Evolutionary conservation across 2,888 invertebrate species (phyloP).

Genomic region (Xylocampa areola): DNA sequence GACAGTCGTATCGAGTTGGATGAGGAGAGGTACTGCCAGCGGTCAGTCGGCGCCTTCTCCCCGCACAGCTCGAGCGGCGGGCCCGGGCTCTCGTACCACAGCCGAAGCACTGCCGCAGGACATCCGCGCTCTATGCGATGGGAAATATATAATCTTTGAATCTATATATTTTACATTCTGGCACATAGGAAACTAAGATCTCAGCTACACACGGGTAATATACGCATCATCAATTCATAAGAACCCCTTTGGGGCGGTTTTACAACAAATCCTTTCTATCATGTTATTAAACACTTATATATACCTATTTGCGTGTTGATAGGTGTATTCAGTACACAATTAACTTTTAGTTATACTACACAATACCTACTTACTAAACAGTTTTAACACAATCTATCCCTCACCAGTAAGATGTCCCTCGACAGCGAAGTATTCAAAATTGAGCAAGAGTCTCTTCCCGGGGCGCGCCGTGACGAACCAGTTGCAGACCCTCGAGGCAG

Average conservation of each 20-base stretch:
- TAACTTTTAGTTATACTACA: too few relatives aligned
- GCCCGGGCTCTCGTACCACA: slow-evolving; percentile 95
- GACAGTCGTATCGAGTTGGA: slow-evolving; percentile 96
- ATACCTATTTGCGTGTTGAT: too few relatives aligned
- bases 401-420: slow-evolving; percentile 97
- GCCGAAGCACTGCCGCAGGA: slow-evolving; percentile 96
- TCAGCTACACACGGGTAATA: too few relatives aligned
- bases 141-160: background rate
- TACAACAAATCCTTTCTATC: too few relatives aligned
- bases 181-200: too few relatives aligned
- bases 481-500: slow-evolving; percentile 97
- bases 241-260: too few relatives aligned
- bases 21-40: slow-evolving; percentile 96
- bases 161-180: too few relatives aligned
- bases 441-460: slow-evolving; percentile 96
- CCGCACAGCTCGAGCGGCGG: slow-evolving; percentile 97
- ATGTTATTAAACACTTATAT: too few relatives aligned
- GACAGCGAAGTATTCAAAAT: slow-evolving; percentile 97
- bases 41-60: slow-evolving; percentile 93
- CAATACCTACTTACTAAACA: too few relatives aligned
- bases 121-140: slow-evolving; percentile 93
- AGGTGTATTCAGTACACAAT: too few relatives aligned
- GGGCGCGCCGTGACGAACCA: slow-evolving; percentile 98
- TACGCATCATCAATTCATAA: too few relatives aligned
- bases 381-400: too few relatives aligned